Base-by-base conservation (phyloP, 35 echinoderm and acorn worm species). In the Lytechinus pictus region DNA sequence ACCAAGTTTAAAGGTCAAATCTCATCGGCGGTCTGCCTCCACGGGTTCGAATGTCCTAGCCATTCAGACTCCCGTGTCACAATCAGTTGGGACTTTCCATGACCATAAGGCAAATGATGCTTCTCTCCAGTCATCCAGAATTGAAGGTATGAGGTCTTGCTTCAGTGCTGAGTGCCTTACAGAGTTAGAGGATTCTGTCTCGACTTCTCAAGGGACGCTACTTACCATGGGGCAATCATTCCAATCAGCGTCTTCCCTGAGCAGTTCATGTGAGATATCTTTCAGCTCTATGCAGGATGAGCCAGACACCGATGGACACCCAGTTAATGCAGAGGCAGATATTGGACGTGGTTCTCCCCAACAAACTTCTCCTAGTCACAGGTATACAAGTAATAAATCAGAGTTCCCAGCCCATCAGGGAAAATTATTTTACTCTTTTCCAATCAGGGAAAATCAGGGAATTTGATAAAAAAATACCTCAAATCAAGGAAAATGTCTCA, bases 101-200 rank as follows among this genome's bases (percentile, higher is more conserved):
- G 55, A 93, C 53, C 4, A 4, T 9, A 54, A 24, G 53, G 92
- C 14, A 5, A 55, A 53, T 93, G 88, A 90, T 90, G 88, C 33
- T 29, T 9, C 11, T 6, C 3, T 13, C 88, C 88, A 55, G 92
- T 14, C 92, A 57, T n/a, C 92, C n/a, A 55, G 55, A 9, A 24
- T 10, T 57, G 92, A 93, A 57, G 92, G 92, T 33, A 93, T 93
- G 92, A 93, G 92, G 28, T 55, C 92, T 10, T 93, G 92, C 28
- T 93, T 93, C 16, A 93, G 92, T 57, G 92, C 92, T 9, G n/a
- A 55, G 27, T 93, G 92, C 54, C 54, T 93, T 27, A 90, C 88
- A 19, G 29, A 90, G 33, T 90, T 90, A 54, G 88, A 21, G 14
- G 88, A 54, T 44, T 44, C 28, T 54, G 88, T 29, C 52, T 33